Evolutionary conservation across 2,888 invertebrate species (phyloP).

Genomic region (Unio delphinus): DNA sequence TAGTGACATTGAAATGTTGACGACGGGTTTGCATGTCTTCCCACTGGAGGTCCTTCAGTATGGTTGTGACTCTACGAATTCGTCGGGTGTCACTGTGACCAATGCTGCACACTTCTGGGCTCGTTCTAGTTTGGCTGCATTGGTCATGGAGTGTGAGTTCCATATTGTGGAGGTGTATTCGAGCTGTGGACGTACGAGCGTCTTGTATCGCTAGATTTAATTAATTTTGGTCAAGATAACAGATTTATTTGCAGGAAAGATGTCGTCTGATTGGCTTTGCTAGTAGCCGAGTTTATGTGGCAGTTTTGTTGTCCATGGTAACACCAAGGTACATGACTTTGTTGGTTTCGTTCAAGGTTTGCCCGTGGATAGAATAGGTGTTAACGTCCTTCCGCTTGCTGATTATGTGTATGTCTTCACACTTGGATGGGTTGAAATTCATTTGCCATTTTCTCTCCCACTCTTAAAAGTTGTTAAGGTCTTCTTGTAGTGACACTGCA

Average conservation of each 20-base stretch:
- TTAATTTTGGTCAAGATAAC: neutral
- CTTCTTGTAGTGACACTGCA: slow-evolving; percentile 1
- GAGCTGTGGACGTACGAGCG: neutral
- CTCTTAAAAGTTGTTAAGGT: neutral
- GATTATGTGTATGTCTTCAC: neutral
- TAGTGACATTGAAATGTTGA: neutral
- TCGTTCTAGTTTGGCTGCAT: neutral
- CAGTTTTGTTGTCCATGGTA: neutral
- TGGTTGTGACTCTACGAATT: neutral
- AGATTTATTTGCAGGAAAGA: neutral
- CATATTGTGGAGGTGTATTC: neutral
- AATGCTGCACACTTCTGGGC: neutral
- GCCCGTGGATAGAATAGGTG: neutral
- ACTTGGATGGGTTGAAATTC: neutral
- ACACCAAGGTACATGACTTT: neutral
- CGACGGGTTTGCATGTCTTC: neutral
- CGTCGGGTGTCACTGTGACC: neutral
- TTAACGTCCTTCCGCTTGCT: neutral
- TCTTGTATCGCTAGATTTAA: neutral
- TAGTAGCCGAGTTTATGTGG: neutral
- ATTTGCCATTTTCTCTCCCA: slow-evolving; percentile 1
- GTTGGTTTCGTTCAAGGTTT: neutral
- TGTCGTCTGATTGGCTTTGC: slow-evolving; percentile 4
- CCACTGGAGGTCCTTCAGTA: neutral
- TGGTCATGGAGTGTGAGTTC: neutral